Evolutionary conservation across 2,113 vertebrate genomes (phyloP).

Genomic region (Boleophthalmus pectinirostris): DNA sequence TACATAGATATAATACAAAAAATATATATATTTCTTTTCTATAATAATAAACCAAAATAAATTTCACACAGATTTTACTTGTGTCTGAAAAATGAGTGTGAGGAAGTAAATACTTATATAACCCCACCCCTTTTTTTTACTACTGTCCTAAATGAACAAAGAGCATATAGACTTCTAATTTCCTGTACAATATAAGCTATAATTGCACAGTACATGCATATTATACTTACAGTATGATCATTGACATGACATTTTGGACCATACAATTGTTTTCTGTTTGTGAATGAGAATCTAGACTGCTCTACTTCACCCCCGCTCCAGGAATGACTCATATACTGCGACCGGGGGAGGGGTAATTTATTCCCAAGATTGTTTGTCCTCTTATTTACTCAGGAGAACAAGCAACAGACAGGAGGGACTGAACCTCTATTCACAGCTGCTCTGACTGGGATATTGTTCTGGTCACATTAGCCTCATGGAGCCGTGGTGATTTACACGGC

Average conservation of each 20-base stretch:
- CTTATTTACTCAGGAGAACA: constrained; percentile 55
- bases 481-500: constrained; percentile 46
- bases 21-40: too few species aligned
- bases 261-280: constrained; percentile 30
- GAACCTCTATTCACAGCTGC: constrained; percentile 62
- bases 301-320: constrained; percentile 31
- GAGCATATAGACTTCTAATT: too few species aligned
- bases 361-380: constrained; percentile 63
- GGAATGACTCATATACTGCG: constrained; percentile 57
- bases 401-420: constrained; percentile 46
- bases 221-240: constrained; percentile 29
- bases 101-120: too few species aligned
- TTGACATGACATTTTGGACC: constrained; percentile 7
- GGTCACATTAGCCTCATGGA: constrained; percentile 48
- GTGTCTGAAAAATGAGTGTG: too few species aligned
- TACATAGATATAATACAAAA: too few species aligned
- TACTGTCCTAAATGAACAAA: too few species aligned
- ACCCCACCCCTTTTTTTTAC: too few species aligned
- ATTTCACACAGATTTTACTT: too few species aligned
- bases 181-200: too few species aligned
- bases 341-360: constrained; percentile 49
- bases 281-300: constrained; percentile 30
- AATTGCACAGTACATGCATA: too few species aligned
- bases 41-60: too few species aligned
- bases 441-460: constrained; percentile 68